Conservation (phyloP, 35 echinoderm and acorn worm species). For the Apostichopus parvimensis region DNA sequence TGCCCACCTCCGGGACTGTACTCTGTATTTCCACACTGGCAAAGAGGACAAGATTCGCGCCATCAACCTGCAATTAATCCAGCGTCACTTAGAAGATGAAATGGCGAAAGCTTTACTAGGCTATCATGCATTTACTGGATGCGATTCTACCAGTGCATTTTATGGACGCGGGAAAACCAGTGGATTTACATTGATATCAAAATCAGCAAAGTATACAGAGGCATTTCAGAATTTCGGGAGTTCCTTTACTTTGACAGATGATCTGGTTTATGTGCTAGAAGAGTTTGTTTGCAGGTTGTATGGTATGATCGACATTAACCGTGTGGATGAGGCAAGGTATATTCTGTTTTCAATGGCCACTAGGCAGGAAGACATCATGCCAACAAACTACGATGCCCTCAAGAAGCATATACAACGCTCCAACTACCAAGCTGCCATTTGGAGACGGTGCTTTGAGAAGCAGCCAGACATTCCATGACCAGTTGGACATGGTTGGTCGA, state of each 20-base stretch:
- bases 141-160: conserved; percentile 47
- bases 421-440: conserved; percentile 21
- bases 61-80: no score
- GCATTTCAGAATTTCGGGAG: conserved; percentile 30
- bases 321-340: conserved; percentile 28
- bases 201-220: neutral
- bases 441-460: neutral
- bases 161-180: conserved; percentile 65
- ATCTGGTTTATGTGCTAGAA: conserved; percentile 29
- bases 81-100: no score
- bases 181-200: conserved; percentile 52
- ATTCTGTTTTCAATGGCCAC: conserved; percentile 10
- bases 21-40: conserved; percentile 17
- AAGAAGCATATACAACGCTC: conserved; percentile 59
- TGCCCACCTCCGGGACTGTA: no score
- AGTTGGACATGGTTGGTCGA: conserved; percentile 48
- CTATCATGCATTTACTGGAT: no score
- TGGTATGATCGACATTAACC: conserved; percentile 1
- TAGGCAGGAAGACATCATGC: conserved; percentile 57
- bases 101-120: no score
- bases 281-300: conserved; percentile 60
- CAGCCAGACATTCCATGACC: conserved; percentile 17
- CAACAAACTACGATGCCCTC: conserved; percentile 55
- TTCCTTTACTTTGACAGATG: conserved; percentile 29
- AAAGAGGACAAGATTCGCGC: no score